Evolutionary conservation across 2,888 invertebrate genomes (phyloP), one percentile per base, ranked within the genome.

Genomic region (Mylabris sibirica): DNA sequence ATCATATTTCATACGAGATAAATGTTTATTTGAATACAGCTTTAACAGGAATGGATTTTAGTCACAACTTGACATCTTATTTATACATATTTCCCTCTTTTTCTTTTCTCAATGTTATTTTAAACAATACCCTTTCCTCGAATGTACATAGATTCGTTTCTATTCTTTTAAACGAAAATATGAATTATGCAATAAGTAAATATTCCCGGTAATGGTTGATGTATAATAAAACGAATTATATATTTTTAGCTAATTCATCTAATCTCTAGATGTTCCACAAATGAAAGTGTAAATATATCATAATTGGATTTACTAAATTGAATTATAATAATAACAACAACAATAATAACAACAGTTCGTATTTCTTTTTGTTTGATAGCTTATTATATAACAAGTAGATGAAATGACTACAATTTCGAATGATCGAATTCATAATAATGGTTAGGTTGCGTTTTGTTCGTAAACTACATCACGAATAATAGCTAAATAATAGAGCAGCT

Each of bases 61-160:
- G 67, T 70, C 70, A 67, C 63, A 67, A 65, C 70, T 67, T 70
- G 70, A 70, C 70, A 65, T 70, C 67, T 70, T 70, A 70, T 70
- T 70, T 70, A 70, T 67, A 70, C 14, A 24, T 24, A 24, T 57
- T 20, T 57, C 6, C 12, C 8, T 24, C 12, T 2, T 20, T 20
- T 49, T 57, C 24, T 24, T 11, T 22, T 57, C 24, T 12, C 24
- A 4, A 22, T 12, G 12, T 12, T 57, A 24, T 24, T 57, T 22
- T 24, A 57, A 57, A 57, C 12, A 57, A 57, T 57, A 24, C 24
- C 12, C 24, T 14, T 20, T 6, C 2, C 20, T 8, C 17, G 44
- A 20, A 12, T 24, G 11, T 49, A n/a, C n/a, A n/a, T n/a, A 6
- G 49, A 22, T 53, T 53, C 11, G 14, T 22, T 12, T 57, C 24